Base-by-base conservation (phyloP, 2,888 invertebrate genomes). In the Lydus trimaculatus region DNA sequence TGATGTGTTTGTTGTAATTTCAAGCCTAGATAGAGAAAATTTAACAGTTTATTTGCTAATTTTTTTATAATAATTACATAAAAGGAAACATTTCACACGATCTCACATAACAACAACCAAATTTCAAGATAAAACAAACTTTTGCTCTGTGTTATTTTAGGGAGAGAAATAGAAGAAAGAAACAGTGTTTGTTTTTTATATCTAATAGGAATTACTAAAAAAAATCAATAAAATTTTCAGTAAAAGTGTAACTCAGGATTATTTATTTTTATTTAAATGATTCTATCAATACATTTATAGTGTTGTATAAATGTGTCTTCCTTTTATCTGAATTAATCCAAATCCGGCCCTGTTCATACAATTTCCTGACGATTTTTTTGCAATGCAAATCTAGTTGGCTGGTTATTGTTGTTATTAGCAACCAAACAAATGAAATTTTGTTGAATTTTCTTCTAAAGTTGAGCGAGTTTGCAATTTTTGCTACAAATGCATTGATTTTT, bases 161-260 rank as follows among this genome's bases (percentile, higher is more conserved):
- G 79, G 87, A 86, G 84, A 86, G 85, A 82, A 82, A 82, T 79
- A 80, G 79, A 80, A 80, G 79, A 80, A 81, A 81, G 75, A 85
- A 86, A 86, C 87, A 86, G 88, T 88, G 87, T 88, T 89, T 88
- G 87, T 88, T 89, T 88, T 89, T 89, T 89, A 80, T 88, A 88
- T 88, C 87, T 88, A 85, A 87, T 88, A 88, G 88, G 87, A 86
- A 87, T 86, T 86, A 88, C 87, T 86, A 81, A 80, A 80, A 79
- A 78, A 82, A 79, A 78, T 76, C 76, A 82, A 82, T 82, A 88
- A 88, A 88, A 86, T 87, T 88, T 88, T 87, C 84, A 87, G 85
- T 86, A 86, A 86, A 76, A 69, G 64, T 67, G 61, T 69, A 70
- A 67, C 33, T 61, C 61, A 61, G 58, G 63, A 61, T 69, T 63